phyloP scores from a whole-genome alignment of 2,888 invertebrate genomes.

The Eumacrocentrus americanus region DNA sequence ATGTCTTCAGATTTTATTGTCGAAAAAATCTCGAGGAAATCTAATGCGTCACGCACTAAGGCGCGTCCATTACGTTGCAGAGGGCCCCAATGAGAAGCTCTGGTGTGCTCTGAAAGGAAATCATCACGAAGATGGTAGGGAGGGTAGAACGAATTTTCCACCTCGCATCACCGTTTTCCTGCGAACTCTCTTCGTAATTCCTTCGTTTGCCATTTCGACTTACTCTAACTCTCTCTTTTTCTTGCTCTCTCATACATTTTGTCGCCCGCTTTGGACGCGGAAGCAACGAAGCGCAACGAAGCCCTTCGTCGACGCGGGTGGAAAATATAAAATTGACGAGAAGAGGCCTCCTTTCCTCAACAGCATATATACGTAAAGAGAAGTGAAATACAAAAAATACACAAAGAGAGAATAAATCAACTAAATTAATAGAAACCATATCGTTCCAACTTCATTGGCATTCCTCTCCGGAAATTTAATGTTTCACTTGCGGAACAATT shows the following conservation, averaged over 20 bases:
- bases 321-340: not conserved
- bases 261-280: not conserved
- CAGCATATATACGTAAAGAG: not conserved
- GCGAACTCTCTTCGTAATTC: constrained; percentile 2
- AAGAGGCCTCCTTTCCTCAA: not conserved
- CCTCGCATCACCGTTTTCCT: constrained; percentile 10
- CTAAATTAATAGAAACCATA: not conserved
- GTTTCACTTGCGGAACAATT: no score
- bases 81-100: not conserved
- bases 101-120: not conserved
- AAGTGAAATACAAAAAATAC: not conserved
- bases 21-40: not conserved
- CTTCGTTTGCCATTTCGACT: constrained; percentile 17
- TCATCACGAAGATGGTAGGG: not conserved
- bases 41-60: constrained; percentile 6
- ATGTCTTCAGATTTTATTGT: not conserved
- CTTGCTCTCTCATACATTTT: not conserved
- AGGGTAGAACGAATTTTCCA: constrained; percentile 15
- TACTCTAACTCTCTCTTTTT: not conserved
- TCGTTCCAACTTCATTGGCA: not conserved
- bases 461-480: not conserved
- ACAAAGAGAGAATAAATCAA: not conserved
- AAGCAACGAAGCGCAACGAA: not conserved
- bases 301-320: not conserved
- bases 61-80: not conserved